phyloP scores from a whole-genome alignment of 2,113 vertebrate genomes.

The Phocoena sinus region DNA sequence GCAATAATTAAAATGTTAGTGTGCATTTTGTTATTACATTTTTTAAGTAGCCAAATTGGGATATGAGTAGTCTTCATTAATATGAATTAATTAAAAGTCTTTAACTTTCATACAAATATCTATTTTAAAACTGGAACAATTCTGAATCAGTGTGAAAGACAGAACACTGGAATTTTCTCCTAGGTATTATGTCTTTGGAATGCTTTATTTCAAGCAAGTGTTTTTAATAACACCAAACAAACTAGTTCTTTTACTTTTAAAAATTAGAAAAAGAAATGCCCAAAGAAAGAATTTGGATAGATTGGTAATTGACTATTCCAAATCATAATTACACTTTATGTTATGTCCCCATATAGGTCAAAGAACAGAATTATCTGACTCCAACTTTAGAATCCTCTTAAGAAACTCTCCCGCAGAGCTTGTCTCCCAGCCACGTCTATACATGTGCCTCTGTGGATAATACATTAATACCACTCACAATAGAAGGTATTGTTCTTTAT shows the following conservation, averaged over 20 bases:
- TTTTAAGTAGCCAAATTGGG: not conserved
- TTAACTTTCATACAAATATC: conserved; percentile 6
- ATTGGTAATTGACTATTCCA: conserved; percentile 21
- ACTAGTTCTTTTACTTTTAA: not conserved
- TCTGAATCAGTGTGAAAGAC: not conserved
- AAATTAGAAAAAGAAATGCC: not conserved
- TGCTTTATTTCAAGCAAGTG: conserved; percentile 7
- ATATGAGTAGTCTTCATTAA: not conserved
- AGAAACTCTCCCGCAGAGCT: not conserved
- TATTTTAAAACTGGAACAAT: conserved; percentile 23
- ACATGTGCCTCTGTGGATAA: not conserved
- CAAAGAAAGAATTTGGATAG: conserved; percentile 1
- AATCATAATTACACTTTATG: not conserved
- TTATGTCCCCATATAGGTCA: not conserved
- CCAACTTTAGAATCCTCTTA: conserved; percentile 27
- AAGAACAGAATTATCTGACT: conserved; percentile 17
- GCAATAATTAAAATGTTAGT: conserved; percentile 11
- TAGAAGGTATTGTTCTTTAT: conserved; percentile 62
- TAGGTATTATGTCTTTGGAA: not conserved
- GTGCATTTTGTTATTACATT: not conserved
- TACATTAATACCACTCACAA: conserved; percentile 38
- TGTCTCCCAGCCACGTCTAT: not conserved
- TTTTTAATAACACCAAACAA: conserved; percentile 38
- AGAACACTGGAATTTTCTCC: conserved; percentile 12
- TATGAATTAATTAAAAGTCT: conserved; percentile 13